A percentile compares a stretch with the other conserved stretches of the same genome.
Conservation (phyloP, 2,113 vertebrate species). For the Corythoichthys intestinalis region DNA sequence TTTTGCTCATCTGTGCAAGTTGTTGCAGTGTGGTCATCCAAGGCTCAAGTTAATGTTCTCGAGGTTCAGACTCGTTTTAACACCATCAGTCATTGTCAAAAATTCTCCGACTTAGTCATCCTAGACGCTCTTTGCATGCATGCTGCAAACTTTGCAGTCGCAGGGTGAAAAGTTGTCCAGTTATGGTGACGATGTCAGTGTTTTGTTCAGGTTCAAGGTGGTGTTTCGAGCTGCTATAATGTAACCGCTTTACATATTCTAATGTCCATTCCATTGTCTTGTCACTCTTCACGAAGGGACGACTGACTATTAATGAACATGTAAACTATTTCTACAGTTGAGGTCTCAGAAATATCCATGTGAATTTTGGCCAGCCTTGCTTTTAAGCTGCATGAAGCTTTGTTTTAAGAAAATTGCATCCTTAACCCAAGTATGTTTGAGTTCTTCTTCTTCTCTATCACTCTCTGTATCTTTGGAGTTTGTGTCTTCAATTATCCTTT, state of each 20-base stretch:
- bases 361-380: constrained; percentile 68
- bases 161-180: background rate
- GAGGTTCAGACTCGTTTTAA: constrained; percentile 12
- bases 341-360: constrained; percentile 63
- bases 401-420: constrained; percentile 73
- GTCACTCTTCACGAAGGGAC: constrained; percentile 7
- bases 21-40: constrained; percentile 39
- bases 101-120: constrained; percentile 9
- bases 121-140: constrained; percentile 1
- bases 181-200: background rate
- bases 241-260: constrained; percentile 18
- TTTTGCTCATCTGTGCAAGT: constrained; percentile 48
- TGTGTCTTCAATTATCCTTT: constrained; percentile 47
- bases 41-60: constrained; percentile 8
- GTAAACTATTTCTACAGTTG: constrained; percentile 66
- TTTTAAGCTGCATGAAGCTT: constrained; percentile 77
- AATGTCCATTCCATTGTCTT: constrained; percentile 25
- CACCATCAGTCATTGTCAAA: constrained; percentile 12
- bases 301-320: constrained; percentile 50
- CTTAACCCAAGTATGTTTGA: constrained; percentile 64
- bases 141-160: background rate
- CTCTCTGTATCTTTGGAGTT: constrained; percentile 61
- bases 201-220: constrained; percentile 6
- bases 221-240: constrained; percentile 2
- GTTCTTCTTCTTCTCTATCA: constrained; percentile 53